Evolutionary conservation across 2,113 vertebrate genomes (phyloP).

Genomic region (Myxocyprinus asiaticus): DNA sequence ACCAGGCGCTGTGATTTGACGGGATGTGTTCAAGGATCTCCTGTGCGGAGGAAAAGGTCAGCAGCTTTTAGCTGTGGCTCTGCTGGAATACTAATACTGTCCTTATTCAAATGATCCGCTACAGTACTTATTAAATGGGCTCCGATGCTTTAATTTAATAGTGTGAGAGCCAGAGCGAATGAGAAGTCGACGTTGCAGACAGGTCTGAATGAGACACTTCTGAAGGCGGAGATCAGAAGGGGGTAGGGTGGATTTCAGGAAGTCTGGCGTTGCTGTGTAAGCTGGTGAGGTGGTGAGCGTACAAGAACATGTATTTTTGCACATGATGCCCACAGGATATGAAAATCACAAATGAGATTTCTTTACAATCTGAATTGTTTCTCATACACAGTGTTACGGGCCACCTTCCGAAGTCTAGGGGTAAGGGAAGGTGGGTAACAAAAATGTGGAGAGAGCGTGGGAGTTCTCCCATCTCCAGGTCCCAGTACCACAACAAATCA

Average conservation of each 20-base stretch:
- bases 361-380: no score
- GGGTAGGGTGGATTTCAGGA: slow-evolving; percentile 96
- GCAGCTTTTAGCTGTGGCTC: slow-evolving; percentile 95
- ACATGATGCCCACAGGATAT: no score
- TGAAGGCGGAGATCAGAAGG: slow-evolving; percentile 91
- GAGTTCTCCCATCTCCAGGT: no score
- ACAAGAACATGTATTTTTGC: no score
- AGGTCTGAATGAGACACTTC: slow-evolving; percentile 85
- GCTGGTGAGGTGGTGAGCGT: no score
- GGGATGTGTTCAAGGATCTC: slow-evolving; percentile 97
- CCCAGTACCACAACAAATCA: no score
- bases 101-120: slow-evolving; percentile 99
- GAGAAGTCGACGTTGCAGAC: slow-evolving; percentile 83
- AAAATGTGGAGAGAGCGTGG: no score
- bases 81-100: slow-evolving; percentile 96
- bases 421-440: no score
- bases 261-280: slow-evolving; percentile 70
- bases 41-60: slow-evolving; percentile 95
- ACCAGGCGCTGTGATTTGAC: slow-evolving; percentile 87
- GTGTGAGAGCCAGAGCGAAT: slow-evolving; percentile 79
- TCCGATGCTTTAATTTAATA: slow-evolving; percentile 96
- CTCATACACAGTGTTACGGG: no score
- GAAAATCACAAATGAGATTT: no score
- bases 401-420: no score
- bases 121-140: slow-evolving; percentile 94